Evolutionary conservation across 2,888 invertebrate genomes (phyloP).

Genomic region (Himalopsyche anomala): DNA sequence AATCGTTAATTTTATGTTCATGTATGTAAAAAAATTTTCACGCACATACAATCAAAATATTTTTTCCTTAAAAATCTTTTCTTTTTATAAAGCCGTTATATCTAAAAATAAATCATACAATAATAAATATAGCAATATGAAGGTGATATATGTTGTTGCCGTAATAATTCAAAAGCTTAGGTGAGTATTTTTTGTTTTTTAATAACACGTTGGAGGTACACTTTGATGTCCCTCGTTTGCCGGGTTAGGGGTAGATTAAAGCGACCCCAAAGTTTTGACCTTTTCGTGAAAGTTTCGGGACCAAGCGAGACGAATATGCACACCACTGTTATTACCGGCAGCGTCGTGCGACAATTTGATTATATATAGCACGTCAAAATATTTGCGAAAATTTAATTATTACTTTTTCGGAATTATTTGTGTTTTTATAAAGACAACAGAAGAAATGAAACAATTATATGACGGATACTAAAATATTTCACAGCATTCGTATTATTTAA

Average conservation of each 20-base stretch:
- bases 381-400: background rate
- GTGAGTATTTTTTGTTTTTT: background rate
- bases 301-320: background rate
- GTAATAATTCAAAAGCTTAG: conserved; percentile 11
- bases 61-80: too few species aligned
- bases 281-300: conserved; percentile 21
- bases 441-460: too few species aligned
- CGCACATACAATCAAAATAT: too few species aligned
- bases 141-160: background rate
- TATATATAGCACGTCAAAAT: background rate
- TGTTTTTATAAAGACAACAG: too few species aligned
- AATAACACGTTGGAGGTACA: background rate
- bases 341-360: background rate
- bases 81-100: too few species aligned
- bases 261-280: conserved; percentile 26
- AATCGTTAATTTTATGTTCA: too few species aligned
- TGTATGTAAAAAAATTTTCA: too few species aligned
- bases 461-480: too few species aligned
- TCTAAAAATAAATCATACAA: too few species aligned
- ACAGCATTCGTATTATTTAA: too few species aligned
- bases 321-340: background rate
- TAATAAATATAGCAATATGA: too few species aligned
- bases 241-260: conserved; percentile 5
- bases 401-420: too few species aligned
- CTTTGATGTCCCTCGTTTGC: background rate